These are phyloP conservation scores for Rhinichthys klamathensis DNA, from an alignment of 2,113 vertebrate genomes.

Conservation along the genomic window DNA sequence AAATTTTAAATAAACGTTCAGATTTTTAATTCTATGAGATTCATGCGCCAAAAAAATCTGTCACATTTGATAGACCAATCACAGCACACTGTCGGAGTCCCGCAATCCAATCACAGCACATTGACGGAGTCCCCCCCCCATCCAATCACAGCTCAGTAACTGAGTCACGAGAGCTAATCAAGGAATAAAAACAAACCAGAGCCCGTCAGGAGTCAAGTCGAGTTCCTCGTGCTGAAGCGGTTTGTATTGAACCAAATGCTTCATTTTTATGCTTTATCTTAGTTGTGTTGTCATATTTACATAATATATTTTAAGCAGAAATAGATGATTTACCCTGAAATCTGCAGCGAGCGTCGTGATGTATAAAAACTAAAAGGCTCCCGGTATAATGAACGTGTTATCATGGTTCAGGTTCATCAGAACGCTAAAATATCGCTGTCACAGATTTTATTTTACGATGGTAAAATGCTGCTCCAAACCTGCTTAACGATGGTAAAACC, in stretches of 20 bases:
- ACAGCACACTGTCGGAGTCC: not conserved
- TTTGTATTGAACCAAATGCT: not conserved
- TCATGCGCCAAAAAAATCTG: not conserved
- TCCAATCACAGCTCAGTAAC: not conserved
- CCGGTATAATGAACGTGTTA: not conserved
- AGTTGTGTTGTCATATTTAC: not conserved
- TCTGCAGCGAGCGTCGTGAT: not conserved
- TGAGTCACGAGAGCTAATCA: not conserved
- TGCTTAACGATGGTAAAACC: not conserved
- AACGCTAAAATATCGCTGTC: not conserved
- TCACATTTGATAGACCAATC: not conserved
- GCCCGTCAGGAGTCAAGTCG: not conserved
- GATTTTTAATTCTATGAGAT: not conserved
- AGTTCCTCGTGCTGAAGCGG: not conserved
- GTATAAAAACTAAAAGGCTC: not conserved
- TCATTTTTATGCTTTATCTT: not conserved
- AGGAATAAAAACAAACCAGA: not conserved
- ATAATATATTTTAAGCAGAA: not conserved
- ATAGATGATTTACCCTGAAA: too few relatives aligned
- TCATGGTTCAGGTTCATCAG: not conserved
- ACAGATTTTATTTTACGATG: not conserved
- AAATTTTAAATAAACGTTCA: too few relatives aligned
- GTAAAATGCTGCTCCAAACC: not conserved
- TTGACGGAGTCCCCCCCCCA: not conserved
- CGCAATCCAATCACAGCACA: not conserved